Base-by-base conservation (phyloP, 2,797 vertebrate genomes). In the Loris lydekkerianus region DNA sequence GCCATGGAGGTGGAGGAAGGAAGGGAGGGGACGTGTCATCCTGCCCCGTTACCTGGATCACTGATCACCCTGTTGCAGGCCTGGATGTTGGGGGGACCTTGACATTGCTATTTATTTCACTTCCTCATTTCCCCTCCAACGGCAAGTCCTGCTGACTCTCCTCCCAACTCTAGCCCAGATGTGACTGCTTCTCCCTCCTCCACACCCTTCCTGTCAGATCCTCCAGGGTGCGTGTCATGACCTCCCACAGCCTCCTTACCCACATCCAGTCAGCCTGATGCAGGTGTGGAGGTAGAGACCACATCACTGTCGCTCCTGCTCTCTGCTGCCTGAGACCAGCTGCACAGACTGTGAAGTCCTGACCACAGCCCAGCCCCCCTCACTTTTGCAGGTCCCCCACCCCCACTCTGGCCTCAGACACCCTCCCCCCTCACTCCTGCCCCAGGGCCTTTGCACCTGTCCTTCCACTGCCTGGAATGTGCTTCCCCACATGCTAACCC, bases 121-220 rank as follows among this genome's bases (percentile, higher is more conserved):
- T 1, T 25, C 11, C 2, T 3, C 43, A 27, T 25, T 25, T 21
- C 21, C 15, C 60, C 21, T 34, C 40, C 58, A 13, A 1, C n/a
- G n/a, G 25, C 1, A 27, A 25, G 67, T 1, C 75, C 67, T 2
- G 0, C 73, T 10, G 46, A 31, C 53, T n/a, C 3, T 1, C 15
- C 34, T 20, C 56, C 1, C 10, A 46, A 34, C 40, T n/a, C 72
- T 37, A 34, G 85, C 25, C 20, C n/a, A 29, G 23, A 9, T 10
- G 27, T 1, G 13, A 31, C 10, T 0, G 0, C 17, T 10, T 56
- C 14, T 29, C 23, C 34, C 6, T 34, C 34, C 6, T n/a, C 72
- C 21, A 2, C 0, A 0, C 18, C 40, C 58, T 13, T 53, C 49
- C 15, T 27, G 1, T 0, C 10, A 2, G 18, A 40, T 67, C 56